Base-by-base conservation (phyloP, 2,797 vertebrate species). In the Synanceia verrucosa region DNA sequence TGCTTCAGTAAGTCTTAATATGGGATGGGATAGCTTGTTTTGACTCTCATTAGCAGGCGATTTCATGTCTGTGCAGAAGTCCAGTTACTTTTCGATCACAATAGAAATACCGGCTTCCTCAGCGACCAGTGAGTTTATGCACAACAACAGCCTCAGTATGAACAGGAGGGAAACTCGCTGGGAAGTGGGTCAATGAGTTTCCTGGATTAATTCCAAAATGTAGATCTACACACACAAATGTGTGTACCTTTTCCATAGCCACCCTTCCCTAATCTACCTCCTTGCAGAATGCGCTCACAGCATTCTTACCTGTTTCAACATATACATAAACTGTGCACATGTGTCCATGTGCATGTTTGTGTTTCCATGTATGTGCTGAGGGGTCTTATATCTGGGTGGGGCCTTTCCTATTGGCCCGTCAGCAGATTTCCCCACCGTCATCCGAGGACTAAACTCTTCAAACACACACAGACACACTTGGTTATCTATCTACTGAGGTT, bases 161-260 rank as follows among this genome's bases (percentile, higher is more conserved):
- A 84, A 85, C 72, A 50, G 51, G 74, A 71, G 79, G 79, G 83
- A 86, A 82, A 58, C 73, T 78, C 57, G 34, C 8, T 60, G 61
- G 85, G 79, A 93, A 92, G 82, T 88, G 84, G 88, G 83, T 91
- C 86, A 83, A 73, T 79, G 64, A 82, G 39, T 84, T 86, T 88
- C 81, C 84, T 89, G 85, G 89, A 90, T 77, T 46, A 72, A 70
- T 73, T 86, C 87, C 84, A 90, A 62, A 78, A 70, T 68, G 51
- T 81, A 71, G 81, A 66, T 63, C 71, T 59, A 70, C 37, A 47
- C 46, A 56, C 33, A 76, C 50, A 77, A 82, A 67, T 68, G 63
- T 29, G 12, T 79, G 57, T 36, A 65, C 39, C 66, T 72, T 79
- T 84, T 72, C 78, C 63, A 73, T 47, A 73, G 71, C 66, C 72